Percentiles rank a stretch among this genome's conserved stretches.
Evolutionary conservation across 2,888 invertebrate genomes (phyloP).

Genomic region (Heteromyza rotundicornis): DNA sequence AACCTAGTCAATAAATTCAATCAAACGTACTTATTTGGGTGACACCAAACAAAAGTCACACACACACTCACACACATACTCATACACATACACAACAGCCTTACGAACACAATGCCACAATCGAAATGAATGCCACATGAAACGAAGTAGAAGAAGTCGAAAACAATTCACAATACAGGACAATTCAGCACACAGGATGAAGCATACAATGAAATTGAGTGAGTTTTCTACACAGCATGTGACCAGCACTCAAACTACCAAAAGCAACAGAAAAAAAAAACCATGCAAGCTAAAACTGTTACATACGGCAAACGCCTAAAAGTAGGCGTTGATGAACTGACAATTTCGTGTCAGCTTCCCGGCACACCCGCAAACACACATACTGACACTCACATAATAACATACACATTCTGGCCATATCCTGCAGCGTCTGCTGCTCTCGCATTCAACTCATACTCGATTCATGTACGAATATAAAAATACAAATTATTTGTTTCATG

Average conservation of each 20-base stretch:
- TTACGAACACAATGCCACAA: background rate
- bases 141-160: background rate
- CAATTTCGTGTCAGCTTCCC: conserved; percentile 54
- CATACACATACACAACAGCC: background rate
- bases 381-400: background rate
- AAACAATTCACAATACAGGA: background rate
- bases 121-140: background rate
- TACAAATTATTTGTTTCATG: conserved; percentile 54
- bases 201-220: background rate
- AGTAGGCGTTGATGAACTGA: conserved; percentile 55
- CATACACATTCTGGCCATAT: conserved; percentile 8
- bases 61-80: background rate
- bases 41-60: background rate
- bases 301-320: background rate
- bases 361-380: conserved; percentile 10
- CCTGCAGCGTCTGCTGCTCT: background rate
- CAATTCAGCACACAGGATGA: background rate
- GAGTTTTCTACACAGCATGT: background rate
- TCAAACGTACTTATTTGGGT: background rate
- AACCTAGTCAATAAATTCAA: conserved; percentile 2
- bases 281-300: background rate
- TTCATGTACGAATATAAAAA: conserved; percentile 32
- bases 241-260: background rate
- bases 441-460: background rate
- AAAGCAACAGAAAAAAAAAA: background rate